These are phyloP conservation scores for Catharus minimus DNA, from an alignment of 2,113 vertebrate species.

Conservation along the genomic window DNA sequence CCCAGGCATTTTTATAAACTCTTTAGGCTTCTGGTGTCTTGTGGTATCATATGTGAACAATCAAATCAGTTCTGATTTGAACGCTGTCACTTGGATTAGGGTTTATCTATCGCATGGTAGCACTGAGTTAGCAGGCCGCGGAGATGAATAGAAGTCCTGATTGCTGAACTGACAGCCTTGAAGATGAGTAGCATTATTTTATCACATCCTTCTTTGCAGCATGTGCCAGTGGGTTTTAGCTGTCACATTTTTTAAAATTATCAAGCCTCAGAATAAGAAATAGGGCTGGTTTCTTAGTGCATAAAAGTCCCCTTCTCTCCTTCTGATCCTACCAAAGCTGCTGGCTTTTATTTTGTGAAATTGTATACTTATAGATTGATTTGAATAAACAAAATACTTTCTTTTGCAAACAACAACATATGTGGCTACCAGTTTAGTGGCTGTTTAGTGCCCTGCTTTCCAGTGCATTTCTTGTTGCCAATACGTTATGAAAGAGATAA, in stretches of 20 bases:
- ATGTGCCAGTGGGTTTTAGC: constrained; percentile 67
- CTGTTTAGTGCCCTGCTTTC: not conserved
- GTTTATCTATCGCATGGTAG: constrained; percentile 71
- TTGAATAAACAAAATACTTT: constrained; percentile 12
- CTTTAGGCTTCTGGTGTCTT: constrained; percentile 68
- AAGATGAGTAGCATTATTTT: constrained; percentile 74
- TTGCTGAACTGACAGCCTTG: constrained; percentile 72
- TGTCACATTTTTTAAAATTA: constrained; percentile 68
- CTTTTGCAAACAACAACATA: not conserved
- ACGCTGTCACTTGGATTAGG: constrained; percentile 71
- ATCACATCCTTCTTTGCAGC: constrained; percentile 66
- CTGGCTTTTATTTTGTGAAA: constrained; percentile 51
- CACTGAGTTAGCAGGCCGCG: constrained; percentile 68
- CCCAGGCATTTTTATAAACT: constrained; percentile 66
- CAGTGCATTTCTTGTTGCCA: not conserved
- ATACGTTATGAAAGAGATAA: not conserved
- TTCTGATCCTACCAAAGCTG: not conserved
- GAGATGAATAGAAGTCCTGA: constrained; percentile 75
- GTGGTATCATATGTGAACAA: constrained; percentile 75
- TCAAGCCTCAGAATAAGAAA: constrained; percentile 40
- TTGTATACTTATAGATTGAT: constrained; percentile 27
- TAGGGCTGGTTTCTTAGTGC: constrained; percentile 7
- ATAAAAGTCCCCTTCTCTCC: constrained; percentile 1
- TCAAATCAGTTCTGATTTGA: constrained; percentile 76
- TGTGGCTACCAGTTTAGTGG: not conserved